phyloP scores from a whole-genome alignment of 2,113 vertebrate genomes.

The Peromyscus californicus region DNA sequence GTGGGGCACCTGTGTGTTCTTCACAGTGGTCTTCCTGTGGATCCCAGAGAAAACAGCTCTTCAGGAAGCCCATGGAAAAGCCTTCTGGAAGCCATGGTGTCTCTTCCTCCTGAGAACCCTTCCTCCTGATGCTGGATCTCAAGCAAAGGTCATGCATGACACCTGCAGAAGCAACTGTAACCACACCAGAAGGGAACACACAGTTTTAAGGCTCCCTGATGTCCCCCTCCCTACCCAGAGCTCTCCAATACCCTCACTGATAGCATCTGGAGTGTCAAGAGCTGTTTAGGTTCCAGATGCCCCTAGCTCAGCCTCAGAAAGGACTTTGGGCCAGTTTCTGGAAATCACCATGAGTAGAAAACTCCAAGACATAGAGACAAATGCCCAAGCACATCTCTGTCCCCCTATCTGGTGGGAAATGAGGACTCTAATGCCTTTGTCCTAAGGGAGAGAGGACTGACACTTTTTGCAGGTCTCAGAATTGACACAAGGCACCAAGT shows the following conservation, averaged over 20 bases:
- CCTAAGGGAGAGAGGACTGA: not conserved
- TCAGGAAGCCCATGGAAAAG: not conserved
- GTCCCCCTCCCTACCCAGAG: fast-evolving
- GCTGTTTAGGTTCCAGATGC: not conserved
- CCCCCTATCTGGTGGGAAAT: not conserved
- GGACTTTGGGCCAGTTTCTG: not conserved
- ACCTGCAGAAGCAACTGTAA: not conserved
- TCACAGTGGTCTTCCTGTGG: not conserved
- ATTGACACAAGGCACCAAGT: not conserved
- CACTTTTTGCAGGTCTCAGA: not conserved
- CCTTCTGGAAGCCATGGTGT: not conserved
- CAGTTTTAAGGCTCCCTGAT: not conserved
- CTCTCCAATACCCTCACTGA: not conserved
- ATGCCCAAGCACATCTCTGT: not conserved
- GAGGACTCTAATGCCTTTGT: too few species aligned
- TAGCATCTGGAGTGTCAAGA: not conserved
- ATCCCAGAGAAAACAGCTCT: not conserved
- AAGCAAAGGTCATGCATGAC: not conserved
- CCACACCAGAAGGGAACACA: not conserved
- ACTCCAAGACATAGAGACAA: not conserved
- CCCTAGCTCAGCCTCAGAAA: not conserved
- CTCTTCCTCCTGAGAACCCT: not conserved
- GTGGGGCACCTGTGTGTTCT: not conserved
- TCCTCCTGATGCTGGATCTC: not conserved
- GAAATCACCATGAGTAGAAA: not conserved